phyloP scores from a whole-genome alignment of 2,797 vertebrate species.

The Nyctibius grandis region DNA sequence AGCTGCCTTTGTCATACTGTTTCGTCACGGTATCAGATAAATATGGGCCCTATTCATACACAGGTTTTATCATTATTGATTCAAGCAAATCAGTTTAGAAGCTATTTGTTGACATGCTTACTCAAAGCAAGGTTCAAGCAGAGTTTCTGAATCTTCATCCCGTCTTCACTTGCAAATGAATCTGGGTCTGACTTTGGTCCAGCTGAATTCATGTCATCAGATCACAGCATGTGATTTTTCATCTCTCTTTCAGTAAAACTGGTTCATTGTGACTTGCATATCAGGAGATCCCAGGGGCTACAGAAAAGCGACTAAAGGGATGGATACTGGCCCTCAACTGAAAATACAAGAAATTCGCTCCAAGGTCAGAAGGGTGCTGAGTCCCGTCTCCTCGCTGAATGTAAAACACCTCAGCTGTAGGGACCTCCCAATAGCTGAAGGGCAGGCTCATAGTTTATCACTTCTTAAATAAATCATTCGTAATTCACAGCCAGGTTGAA shows the following conservation, averaged over 20 bases:
- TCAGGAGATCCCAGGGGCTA: neutral
- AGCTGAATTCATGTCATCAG: neutral
- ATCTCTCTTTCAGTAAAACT: neutral
- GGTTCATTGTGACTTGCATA: neutral
- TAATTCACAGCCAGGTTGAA: constrained; percentile 43
- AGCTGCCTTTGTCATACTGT: neutral
- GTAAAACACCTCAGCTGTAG: neutral
- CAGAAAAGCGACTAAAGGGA: neutral
- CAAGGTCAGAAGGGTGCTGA: neutral
- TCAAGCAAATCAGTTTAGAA: neutral
- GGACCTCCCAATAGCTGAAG: neutral
- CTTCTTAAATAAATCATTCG: constrained; percentile 51
- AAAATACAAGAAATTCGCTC: neutral
- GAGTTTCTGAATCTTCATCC: neutral
- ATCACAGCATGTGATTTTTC: neutral
- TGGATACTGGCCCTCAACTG: neutral
- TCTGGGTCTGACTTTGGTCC: neutral
- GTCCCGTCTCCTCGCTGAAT: neutral
- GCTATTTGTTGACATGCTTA: neutral
- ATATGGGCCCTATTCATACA: neutral
- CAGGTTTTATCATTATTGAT: neutral
- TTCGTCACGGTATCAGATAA: neutral
- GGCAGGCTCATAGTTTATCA: neutral
- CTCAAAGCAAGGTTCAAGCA: constrained; percentile 1
- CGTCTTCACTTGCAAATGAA: neutral